phyloP scores from a whole-genome alignment of 2,888 invertebrate genomes.

The Nemurella pictetii region DNA sequence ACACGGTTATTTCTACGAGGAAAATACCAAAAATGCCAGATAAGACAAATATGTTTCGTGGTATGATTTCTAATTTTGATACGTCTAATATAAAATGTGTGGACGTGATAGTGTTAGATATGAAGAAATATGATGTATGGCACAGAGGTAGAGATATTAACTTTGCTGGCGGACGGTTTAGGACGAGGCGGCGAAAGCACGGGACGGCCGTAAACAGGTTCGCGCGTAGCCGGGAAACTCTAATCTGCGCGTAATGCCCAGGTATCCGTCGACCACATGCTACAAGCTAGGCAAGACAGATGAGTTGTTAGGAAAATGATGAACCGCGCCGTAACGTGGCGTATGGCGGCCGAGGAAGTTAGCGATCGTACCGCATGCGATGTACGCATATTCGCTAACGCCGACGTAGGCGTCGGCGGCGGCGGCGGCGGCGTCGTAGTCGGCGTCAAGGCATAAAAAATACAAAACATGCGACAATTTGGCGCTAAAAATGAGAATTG shows the following conservation, averaged over 20 bases:
- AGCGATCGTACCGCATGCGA: too few relatives aligned
- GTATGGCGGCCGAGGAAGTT: not conserved
- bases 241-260: not conserved
- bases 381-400: too few relatives aligned
- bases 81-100: slow-evolving; percentile 17
- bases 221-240: not conserved
- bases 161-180: not conserved
- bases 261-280: not conserved
- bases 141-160: not conserved
- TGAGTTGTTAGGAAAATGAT: not conserved
- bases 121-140: slow-evolving; percentile 7
- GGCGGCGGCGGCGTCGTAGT: not conserved
- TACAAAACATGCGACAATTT: not conserved
- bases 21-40: slow-evolving; percentile 25
- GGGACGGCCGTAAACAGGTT: not conserved
- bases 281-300: not conserved
- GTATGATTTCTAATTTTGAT: slow-evolving; percentile 30
- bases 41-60: slow-evolving; percentile 31
- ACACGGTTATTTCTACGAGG: not conserved
- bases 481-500: not conserved
- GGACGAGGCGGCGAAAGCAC: not conserved
- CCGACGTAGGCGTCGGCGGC: too few relatives aligned
- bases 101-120: slow-evolving; percentile 1
- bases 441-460: not conserved
- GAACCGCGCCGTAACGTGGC: not conserved